phyloP scores from a whole-genome alignment of 2,113 vertebrate genomes.

The Corydoras maculifer region DNA sequence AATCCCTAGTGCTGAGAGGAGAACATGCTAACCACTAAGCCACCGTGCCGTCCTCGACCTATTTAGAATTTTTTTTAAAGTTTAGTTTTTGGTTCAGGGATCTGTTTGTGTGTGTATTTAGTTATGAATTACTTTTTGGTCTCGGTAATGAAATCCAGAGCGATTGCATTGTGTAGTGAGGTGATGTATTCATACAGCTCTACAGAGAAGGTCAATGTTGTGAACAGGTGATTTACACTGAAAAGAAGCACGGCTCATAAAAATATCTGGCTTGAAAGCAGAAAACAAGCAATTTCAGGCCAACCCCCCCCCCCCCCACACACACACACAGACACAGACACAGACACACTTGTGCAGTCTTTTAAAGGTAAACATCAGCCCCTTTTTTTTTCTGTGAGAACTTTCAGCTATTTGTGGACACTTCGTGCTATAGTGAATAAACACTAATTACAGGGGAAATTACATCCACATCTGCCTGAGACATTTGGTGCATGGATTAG shows the following conservation, averaged over 20 bases:
- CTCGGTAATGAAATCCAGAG: conserved; percentile 59
- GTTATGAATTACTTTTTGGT: conserved; percentile 53
- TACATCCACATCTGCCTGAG: conserved; percentile 30
- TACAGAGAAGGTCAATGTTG: conserved; percentile 41
- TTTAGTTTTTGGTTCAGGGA: no score
- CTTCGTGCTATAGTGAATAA: conserved; percentile 39
- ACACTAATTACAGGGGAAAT: conserved; percentile 41
- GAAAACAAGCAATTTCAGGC: conserved; percentile 45
- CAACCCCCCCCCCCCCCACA: no score
- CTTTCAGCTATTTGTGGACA: conserved; percentile 28
- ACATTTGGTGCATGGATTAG: conserved; percentile 34
- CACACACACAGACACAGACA: conserved; percentile 17
- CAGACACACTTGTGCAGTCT: not conserved
- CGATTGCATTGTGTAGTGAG: conserved; percentile 47
- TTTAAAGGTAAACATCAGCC: conserved; percentile 8
- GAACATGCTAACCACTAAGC: no score
- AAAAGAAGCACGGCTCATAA: conserved; percentile 43
- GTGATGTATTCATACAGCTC: conserved; percentile 46
- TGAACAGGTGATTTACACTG: conserved; percentile 48
- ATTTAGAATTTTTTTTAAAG: no score
- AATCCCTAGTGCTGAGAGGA: no score
- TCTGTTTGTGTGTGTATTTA: not conserved
- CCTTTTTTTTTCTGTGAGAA: conserved; percentile 17
- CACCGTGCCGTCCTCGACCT: no score
- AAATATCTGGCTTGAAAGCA: conserved; percentile 27